Conservation (phyloP, 2,888 invertebrate species). For the Miltochrista miniata region DNA sequence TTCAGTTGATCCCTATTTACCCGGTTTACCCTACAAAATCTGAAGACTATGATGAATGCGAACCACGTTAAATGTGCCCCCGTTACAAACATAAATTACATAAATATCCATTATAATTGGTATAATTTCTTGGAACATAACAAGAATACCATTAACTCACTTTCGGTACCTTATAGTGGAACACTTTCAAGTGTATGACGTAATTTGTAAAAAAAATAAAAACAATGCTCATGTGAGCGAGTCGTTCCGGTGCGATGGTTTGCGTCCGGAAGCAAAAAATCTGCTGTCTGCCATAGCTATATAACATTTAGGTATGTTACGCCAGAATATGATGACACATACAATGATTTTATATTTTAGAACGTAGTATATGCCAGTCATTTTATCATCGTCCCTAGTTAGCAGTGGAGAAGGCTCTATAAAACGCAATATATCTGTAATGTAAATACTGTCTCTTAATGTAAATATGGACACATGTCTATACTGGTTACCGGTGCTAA, state of each 20-base stretch:
- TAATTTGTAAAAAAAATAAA: conserved; percentile 49
- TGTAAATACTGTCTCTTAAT: too few relatives aligned
- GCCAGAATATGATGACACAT: conserved; percentile 7
- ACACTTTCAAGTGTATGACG: conserved; percentile 64
- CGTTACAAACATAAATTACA: conserved; percentile 29
- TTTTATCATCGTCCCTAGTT: too few relatives aligned
- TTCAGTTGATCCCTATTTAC: too few relatives aligned
- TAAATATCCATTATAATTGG: conserved; percentile 30
- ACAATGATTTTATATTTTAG: too few relatives aligned
- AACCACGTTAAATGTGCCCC: too few relatives aligned
- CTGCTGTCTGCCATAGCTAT: conserved; percentile 23
- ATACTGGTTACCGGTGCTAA: too few relatives aligned
- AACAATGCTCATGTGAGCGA: conserved; percentile 46
- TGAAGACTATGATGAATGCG: too few relatives aligned
- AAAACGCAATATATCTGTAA: too few relatives aligned
- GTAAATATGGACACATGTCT: too few relatives aligned
- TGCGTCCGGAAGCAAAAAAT: conserved; percentile 47
- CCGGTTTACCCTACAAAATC: too few relatives aligned
- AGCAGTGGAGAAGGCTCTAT: too few relatives aligned
- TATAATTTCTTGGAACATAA: conserved; percentile 34
- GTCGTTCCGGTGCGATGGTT: conserved; percentile 50
- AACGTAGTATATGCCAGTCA: too few relatives aligned
- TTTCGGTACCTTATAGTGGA: conserved; percentile 63
- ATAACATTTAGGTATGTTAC: conserved; percentile 24
- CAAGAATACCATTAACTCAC: conserved; percentile 67